Conservation (phyloP, 2,888 invertebrate genomes). For the Eugnorisma glareosa region DNA sequence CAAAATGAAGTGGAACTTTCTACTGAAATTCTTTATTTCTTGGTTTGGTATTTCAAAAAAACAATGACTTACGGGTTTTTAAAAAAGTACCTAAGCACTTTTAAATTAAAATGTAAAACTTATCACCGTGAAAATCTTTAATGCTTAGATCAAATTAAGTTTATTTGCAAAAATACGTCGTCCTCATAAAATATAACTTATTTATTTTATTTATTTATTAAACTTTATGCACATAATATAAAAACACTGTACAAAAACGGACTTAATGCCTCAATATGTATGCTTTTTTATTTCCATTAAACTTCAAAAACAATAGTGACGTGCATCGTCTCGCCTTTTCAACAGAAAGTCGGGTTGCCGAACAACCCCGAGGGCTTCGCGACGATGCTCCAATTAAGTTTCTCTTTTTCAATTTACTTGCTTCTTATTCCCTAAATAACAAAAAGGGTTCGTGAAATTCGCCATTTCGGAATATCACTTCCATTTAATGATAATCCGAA, state of each 20-base stretch:
- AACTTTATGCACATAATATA: no score
- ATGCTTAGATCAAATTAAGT: neutral
- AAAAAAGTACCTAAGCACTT: no score
- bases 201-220: no score
- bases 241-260: no score
- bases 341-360: slow-evolving; percentile 6
- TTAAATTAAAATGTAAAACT: neutral
- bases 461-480: neutral
- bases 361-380: slow-evolving; percentile 23
- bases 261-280: no score
- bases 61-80: neutral
- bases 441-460: slow-evolving; percentile 17
- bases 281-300: neutral
- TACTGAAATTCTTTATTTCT: neutral
- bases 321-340: slow-evolving; percentile 8
- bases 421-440: slow-evolving; percentile 13
- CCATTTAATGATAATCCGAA: slow-evolving; percentile 16
- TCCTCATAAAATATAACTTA: no score
- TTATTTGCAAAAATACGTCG: no score
- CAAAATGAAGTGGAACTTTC: neutral
- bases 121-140: neutral
- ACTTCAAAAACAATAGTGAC: slow-evolving; percentile 10
- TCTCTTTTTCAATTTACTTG: slow-evolving; percentile 38
- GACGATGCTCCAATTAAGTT: slow-evolving; percentile 39
- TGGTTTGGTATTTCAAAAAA: neutral